Conservation (phyloP, 2,888 invertebrate species). For the Platypus cylindrus region DNA sequence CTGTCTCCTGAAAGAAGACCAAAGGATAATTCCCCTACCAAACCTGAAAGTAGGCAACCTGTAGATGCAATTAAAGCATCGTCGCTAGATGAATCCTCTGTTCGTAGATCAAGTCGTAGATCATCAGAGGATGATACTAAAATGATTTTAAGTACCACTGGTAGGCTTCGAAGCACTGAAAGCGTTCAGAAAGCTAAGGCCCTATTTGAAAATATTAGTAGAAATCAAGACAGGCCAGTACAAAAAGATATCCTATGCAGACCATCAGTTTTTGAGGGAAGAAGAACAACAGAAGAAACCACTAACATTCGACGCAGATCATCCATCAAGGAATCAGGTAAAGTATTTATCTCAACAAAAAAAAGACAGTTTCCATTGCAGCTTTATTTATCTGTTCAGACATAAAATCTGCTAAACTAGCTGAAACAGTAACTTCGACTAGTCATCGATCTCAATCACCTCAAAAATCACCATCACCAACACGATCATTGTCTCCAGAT, state of each 20-base stretch:
- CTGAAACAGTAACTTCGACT: conserved; percentile 7
- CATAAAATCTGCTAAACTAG: conserved; percentile 3
- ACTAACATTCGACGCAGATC: conserved; percentile 7
- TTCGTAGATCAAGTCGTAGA: conserved; percentile 30
- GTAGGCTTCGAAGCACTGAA: conserved; percentile 43
- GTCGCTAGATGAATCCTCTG: no score
- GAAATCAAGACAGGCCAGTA: conserved; percentile 27
- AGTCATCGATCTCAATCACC: conserved; percentile 12
- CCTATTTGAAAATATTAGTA: conserved; percentile 50
- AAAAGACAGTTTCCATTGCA: not conserved
- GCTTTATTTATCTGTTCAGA: no score
- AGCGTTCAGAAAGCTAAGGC: conserved; percentile 59
- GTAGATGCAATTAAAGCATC: no score
- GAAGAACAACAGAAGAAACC: conserved; percentile 18
- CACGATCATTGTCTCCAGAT: conserved; percentile 6
- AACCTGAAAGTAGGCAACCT: no score
- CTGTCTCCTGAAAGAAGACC: conserved; percentile 14
- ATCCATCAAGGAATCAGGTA: conserved; percentile 1
- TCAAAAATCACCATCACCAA: conserved; percentile 12
- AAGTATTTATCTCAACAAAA: no score
- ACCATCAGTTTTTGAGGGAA: conserved; percentile 38
- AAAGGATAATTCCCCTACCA: conserved; percentile 12
- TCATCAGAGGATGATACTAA: conserved; percentile 29
- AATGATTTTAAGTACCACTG: conserved; percentile 25
- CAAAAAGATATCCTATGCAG: conserved; percentile 39